Base-by-base conservation (phyloP, 2,113 vertebrate genomes). In the Chaetodon trifascialis region DNA sequence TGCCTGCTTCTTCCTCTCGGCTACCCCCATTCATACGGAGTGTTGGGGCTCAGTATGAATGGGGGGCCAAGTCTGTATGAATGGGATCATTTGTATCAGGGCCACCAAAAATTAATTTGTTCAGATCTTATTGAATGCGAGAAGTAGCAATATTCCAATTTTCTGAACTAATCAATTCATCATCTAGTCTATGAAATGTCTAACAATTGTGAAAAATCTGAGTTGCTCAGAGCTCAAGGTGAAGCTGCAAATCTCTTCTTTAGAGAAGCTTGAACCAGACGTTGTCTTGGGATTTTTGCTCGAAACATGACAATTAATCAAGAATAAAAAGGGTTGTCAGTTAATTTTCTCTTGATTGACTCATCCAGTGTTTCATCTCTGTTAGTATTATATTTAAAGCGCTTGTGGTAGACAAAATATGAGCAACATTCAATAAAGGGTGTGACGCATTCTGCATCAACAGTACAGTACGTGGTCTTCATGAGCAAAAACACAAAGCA, bases 1-100 rank as follows among this genome's bases (percentile, higher is more conserved):
- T 36, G 38, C 58, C 44, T 73, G 25, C 68, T 76, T 83, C 67
- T 16, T 82, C 52, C 21, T 76, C 59, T 23, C 52, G 66, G 4
- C 55, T 38, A 10, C 16, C 25, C 59, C 15, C 12, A 36, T 79
- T 84, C 54, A 71, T 21, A 60, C 51, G 4, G 14, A 64, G 40
- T 40, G 4, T 12, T 2, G 72, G 58, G 56, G 12, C 30, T 34
- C 30, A 36, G 36, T 11, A 40, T 40, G 19, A 63, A 63, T 38
- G 30, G 15, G 19, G 21, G 19, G 36, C 34, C 2, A 38, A 2
- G 60, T 6, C 4, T 1, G 21, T 21, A 12, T 40, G 56, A 58
- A 12, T 60, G 14, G 16, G 42, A 69, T 60, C 52, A 15, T 71
- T 80, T 44, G 60, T 16, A 67, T 73, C 46, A 15, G 64, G 44